phyloP scores from a whole-genome alignment of 1,140 invertebrate genomes.

The Papilio machaon region DNA sequence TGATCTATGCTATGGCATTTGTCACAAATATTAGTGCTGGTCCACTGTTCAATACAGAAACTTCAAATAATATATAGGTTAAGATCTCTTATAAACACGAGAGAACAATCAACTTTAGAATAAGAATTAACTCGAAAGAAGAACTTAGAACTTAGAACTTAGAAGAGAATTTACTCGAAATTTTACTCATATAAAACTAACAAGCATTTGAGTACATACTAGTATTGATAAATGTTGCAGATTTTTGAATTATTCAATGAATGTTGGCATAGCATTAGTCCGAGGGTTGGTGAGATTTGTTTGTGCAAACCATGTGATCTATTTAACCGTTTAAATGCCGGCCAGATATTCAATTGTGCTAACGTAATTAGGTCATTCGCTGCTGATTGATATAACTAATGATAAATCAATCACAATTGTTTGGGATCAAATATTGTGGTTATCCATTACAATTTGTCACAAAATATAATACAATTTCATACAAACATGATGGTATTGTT shows the following conservation, averaged over 20 bases:
- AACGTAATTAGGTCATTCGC: slow-evolving; percentile 36
- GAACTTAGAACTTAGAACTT: too few relatives aligned
- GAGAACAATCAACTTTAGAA: not conserved
- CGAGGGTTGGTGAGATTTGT: slow-evolving; percentile 2
- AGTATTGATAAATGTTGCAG: not conserved
- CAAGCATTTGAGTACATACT: not conserved
- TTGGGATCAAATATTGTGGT: not conserved
- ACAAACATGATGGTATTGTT: too few relatives aligned
- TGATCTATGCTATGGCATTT: too few relatives aligned
- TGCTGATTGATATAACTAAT: slow-evolving; percentile 41
- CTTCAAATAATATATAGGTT: too few relatives aligned
- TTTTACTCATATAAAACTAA: not conserved
- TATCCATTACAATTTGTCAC: not conserved
- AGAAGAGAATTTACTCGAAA: not conserved
- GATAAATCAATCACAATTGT: not conserved
- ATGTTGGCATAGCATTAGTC: slow-evolving; percentile 3
- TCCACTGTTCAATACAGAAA: too few relatives aligned
- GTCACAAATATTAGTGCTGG: too few relatives aligned
- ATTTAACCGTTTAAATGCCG: slow-evolving; percentile 4
- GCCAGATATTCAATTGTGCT: slow-evolving; percentile 36
- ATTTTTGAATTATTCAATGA: not conserved
- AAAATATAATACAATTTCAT: too few relatives aligned
- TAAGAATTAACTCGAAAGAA: not conserved
- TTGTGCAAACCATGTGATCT: slow-evolving; percentile 15
- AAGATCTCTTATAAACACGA: not conserved